Base-by-base conservation (phyloP, 2,113 vertebrate genomes). In the Elephas maximus region DNA sequence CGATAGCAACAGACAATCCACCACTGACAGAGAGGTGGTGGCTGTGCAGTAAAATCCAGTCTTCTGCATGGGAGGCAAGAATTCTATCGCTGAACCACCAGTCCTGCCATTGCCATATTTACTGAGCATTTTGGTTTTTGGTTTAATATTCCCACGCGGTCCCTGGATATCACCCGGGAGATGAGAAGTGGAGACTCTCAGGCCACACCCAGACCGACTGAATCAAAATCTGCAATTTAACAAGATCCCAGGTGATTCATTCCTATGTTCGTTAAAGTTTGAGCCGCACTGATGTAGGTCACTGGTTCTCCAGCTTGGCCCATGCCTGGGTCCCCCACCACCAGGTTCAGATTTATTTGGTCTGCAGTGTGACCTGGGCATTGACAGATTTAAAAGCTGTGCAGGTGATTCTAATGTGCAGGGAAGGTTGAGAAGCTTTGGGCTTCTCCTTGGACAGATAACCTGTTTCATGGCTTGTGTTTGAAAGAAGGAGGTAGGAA, bases 121-220 rank as follows among this genome's bases (percentile, higher is more conserved):
- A 48, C 28, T 30, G 21, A 21, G 48, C 26, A 20, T 62, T 48
- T 37, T 37, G 37, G 37, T 37, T 37, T 37, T 37, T 37, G 37
- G 37, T 37, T 37, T 65, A 51, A 45, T 26, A 8, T 9, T 67
- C 21, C 0, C 17, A 8, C 10, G 14, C 17, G 41, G 30, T 11
- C 44, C 2, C 0, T 0, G 24, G 21, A 17, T 26, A 11, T 15
- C 37, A 2, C 73, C 41, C 3, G 53, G 81, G 60, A 23, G 21
- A 80, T 63, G 69, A 79, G 71, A 87, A n/a, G 73, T 18, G 33
- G 53, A 65, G 24, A 6, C 1, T 41, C 2, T 3, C 12, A 82
- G 18, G 5, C 23, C 15, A 15, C 10, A 15, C 23, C 44, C 9
- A 26, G 73, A 30, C 10, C 48, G 6, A 1, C 20, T 11, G 74